Percentiles rank a stretch among this genome's conserved stretches.
Conservation (phyloP, 2,888 invertebrate genomes). For the Drosophila cyrtoloma region DNA sequence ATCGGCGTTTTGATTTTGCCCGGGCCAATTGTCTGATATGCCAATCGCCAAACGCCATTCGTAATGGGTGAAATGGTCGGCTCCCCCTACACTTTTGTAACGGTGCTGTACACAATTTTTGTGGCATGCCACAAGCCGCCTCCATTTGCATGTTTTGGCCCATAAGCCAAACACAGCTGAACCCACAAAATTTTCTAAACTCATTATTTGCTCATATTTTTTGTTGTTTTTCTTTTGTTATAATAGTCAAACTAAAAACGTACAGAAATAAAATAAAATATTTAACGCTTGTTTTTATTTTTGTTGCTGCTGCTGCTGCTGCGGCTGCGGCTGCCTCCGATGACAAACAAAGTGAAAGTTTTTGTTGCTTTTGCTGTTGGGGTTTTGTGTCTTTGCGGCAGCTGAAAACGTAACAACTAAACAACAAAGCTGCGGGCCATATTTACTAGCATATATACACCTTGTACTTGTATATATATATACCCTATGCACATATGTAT, state of each 20-base stretch:
- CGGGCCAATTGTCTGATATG: constrained; percentile 66
- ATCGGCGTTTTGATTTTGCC: constrained; percentile 68
- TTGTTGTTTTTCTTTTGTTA: constrained; percentile 21
- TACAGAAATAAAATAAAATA: constrained; percentile 50
- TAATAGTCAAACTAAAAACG: constrained; percentile 19
- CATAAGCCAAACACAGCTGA: constrained; percentile 21
- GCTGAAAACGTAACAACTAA: constrained; percentile 75
- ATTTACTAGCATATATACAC: constrained; percentile 36
- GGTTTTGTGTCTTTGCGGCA: constrained; percentile 62
- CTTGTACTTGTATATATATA: constrained; percentile 16
- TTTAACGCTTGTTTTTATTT: constrained; percentile 59
- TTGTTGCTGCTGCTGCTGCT: neutral
- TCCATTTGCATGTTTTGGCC: constrained; percentile 47
- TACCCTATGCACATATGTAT: constrained; percentile 2
- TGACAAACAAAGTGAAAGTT: constrained; percentile 79
- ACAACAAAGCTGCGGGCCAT: constrained; percentile 73
- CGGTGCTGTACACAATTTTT: constrained; percentile 39
- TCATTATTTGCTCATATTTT: constrained; percentile 75
- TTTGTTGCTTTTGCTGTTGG: constrained; percentile 51
- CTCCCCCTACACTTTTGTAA: constrained; percentile 6
- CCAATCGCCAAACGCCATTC: constrained; percentile 57
- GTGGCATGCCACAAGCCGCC: constrained; percentile 54
- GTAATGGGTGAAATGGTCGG: constrained; percentile 56
- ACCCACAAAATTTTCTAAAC: constrained; percentile 74
- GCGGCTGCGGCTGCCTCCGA: constrained; percentile 55